Base-by-base conservation (phyloP, 2,888 invertebrate species). In the Conchocele bisecta region DNA sequence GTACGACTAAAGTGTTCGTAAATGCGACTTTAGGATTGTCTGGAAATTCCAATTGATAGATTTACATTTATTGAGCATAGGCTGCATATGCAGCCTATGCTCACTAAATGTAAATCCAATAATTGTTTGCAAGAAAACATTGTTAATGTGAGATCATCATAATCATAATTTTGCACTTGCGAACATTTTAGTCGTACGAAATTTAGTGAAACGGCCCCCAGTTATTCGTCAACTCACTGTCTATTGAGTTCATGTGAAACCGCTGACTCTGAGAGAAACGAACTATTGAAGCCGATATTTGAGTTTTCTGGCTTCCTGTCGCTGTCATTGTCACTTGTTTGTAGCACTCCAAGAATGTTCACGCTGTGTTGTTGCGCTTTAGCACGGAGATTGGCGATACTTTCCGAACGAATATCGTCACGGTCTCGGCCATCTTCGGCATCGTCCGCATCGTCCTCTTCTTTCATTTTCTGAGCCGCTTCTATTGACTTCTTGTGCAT, bases 401-500 rank as follows among this genome's bases (percentile, higher is more conserved):
- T 97, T 92, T 97, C 97, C 92, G 97, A 97, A 61, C 94, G 92
- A 67, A 94, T 91, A 83, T 93, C 93, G 54, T 84, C 84, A 35
- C 79, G 81, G 15, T 73, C 61, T 41, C 75, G 56, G 26, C 81
- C 81, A 29, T 83, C 83, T 29, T 82, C 83, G 22, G 86, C 86
- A 29, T 96, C 96, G 92, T 96, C 97, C 20, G 84, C 87, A 28
- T 88, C 81, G 69, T 89, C 88, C n/a, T 88, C 89, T 88, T 97
- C 97, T 92, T 97, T 97, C 78, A 98, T 94, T 91, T 98, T 96
- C 86, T 97, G 97, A 80, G 98, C 97, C 60, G 99, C 98, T 93
- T 99, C 99, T 89, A 98, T 92, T 54, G 98, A 98, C 93, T 99
- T 99, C 88, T 98, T 95, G 93, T 99, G 99, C 99, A 99, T 99